phyloP scores from a whole-genome alignment of 2,797 vertebrate species.

The Margarornis squamiger region DNA sequence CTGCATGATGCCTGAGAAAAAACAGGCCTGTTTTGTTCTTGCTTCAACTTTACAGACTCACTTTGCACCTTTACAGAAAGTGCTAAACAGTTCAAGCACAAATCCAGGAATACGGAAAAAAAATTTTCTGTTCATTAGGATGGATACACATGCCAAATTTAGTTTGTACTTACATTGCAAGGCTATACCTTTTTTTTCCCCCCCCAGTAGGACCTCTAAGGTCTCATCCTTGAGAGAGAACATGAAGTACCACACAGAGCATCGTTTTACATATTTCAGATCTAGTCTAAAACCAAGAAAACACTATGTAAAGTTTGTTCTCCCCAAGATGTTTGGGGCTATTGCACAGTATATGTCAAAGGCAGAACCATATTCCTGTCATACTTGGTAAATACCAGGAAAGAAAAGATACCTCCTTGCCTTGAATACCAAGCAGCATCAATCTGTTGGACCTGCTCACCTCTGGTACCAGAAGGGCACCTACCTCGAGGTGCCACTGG shows the following conservation, averaged over 20 bases:
- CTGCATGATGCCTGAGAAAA: not conserved
- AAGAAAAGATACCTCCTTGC: not conserved
- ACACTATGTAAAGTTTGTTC: not conserved
- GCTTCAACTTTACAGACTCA: not conserved
- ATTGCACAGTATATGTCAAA: not conserved
- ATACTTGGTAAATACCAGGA: fast-evolving
- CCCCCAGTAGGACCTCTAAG: not conserved
- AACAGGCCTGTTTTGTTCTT: not conserved
- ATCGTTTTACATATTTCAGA: not conserved
- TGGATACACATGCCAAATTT: not conserved
- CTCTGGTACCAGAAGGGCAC: not conserved
- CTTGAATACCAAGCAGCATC: not conserved
- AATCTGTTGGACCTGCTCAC: not conserved
- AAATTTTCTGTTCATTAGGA: not conserved
- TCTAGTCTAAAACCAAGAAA: not conserved
- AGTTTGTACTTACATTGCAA: not conserved
- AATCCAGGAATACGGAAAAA: not conserved
- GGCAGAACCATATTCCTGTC: not conserved
- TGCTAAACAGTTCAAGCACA: not conserved
- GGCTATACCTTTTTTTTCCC: no score
- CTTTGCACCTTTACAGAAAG: not conserved
- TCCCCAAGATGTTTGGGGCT: not conserved
- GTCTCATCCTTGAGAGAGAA: not conserved
- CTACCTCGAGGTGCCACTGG: not conserved
- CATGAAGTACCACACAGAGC: not conserved